phyloP scores from a whole-genome alignment of 2,888 invertebrate species.

The Gastracanthus pulcherrimus region DNA sequence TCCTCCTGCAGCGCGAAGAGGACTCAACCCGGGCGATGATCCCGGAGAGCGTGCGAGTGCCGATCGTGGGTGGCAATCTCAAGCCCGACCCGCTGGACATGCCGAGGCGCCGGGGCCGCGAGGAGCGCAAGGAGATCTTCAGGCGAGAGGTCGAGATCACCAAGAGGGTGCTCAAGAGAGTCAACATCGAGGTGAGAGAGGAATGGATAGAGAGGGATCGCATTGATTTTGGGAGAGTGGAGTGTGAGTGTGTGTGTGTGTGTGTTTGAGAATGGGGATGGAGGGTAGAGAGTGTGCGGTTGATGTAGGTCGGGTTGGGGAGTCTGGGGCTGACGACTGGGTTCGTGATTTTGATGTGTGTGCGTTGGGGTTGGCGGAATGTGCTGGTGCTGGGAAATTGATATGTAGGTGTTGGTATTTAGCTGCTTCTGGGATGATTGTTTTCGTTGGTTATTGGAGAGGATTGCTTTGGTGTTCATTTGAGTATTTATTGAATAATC shows the following conservation, averaged over 20 bases:
- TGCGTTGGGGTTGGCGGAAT: too few species aligned
- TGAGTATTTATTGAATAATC: too few species aligned
- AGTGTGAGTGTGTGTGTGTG: not conserved
- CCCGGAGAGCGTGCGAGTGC: constrained; percentile 81
- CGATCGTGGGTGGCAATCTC: constrained; percentile 79
- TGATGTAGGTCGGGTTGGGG: not conserved
- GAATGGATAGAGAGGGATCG: too few species aligned
- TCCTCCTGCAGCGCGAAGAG: constrained; percentile 81
- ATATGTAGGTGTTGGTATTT: not conserved
- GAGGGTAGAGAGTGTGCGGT: not conserved
- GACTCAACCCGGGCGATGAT: constrained; percentile 83
- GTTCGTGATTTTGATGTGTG: not conserved
- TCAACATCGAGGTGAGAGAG: constrained; percentile 72
- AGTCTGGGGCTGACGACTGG: not conserved
- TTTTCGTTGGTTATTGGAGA: not conserved
- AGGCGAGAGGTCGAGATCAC: constrained; percentile 76
- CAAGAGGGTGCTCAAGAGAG: constrained; percentile 73
- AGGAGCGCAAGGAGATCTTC: constrained; percentile 75
- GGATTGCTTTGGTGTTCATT: not conserved
- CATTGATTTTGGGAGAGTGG: not conserved
- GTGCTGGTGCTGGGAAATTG: not conserved
- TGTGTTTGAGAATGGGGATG: not conserved
- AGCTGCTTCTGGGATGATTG: not conserved
- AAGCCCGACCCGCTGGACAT: constrained; percentile 88
- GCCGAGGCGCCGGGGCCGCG: constrained; percentile 72